These are phyloP conservation scores for Palloptera scutellata DNA, from an alignment of 2,888 invertebrate species.

Conservation along the genomic window DNA sequence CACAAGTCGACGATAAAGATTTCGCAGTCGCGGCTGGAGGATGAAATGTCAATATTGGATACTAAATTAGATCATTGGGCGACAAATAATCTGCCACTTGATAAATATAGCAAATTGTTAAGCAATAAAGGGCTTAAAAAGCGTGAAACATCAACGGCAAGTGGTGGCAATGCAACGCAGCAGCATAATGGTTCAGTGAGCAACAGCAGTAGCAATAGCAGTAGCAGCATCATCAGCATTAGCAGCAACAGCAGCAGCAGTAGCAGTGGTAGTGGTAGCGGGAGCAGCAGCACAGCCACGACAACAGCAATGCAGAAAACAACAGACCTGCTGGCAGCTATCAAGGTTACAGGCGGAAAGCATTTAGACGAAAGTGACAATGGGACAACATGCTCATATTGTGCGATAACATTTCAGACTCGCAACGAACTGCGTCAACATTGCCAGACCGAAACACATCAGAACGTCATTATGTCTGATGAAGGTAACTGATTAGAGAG, in stretches of 20 bases:
- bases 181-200: slow-evolving; percentile 45
- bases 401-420: slow-evolving; percentile 67
- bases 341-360: slow-evolving; percentile 54
- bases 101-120: slow-evolving; percentile 61
- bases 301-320: slow-evolving; percentile 48
- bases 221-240: slow-evolving; percentile 36
- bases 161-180: slow-evolving; percentile 24
- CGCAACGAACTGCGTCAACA: slow-evolving; percentile 68
- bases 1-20: slow-evolving; percentile 60
- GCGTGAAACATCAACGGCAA: slow-evolving; percentile 43
- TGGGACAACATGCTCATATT: slow-evolving; percentile 67
- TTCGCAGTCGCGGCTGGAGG: slow-evolving; percentile 63
- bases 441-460: slow-evolving; percentile 72
- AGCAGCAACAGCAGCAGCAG: slow-evolving; percentile 50
- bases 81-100: slow-evolving; percentile 61
- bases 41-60: slow-evolving; percentile 64
- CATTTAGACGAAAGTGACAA: slow-evolving; percentile 46
- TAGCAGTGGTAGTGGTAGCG: slow-evolving; percentile 50
- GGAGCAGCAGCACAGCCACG: slow-evolving; percentile 27
- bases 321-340: slow-evolving; percentile 55
- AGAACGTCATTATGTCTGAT: slow-evolving; percentile 74
- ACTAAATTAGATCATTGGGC: slow-evolving; percentile 66
- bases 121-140: slow-evolving; percentile 60
- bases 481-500: slow-evolving; percentile 64
- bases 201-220: slow-evolving; percentile 46